These are phyloP conservation scores for Poecile atricapillus DNA, from an alignment of 2,113 vertebrate genomes.

Conservation along the genomic window DNA sequence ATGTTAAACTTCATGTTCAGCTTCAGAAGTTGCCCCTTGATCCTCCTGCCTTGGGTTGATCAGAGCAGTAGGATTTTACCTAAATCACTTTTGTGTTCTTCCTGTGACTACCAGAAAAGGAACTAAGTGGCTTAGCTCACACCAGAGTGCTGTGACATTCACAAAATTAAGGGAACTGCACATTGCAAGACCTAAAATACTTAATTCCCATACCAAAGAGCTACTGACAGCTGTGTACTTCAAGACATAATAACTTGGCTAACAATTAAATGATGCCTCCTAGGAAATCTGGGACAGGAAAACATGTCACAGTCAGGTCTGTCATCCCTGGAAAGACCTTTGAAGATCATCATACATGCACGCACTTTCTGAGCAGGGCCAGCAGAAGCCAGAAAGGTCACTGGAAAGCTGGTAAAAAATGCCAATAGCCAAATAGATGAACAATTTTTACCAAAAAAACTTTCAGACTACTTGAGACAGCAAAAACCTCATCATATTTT, in stretches of 20 bases:
- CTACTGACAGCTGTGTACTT: conserved; percentile 10
- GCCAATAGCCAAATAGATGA: background rate
- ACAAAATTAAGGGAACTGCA: conserved; percentile 42
- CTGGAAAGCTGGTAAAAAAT: background rate
- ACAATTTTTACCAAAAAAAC: background rate
- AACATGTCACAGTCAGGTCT: background rate
- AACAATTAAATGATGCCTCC: conserved; percentile 10
- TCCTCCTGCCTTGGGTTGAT: background rate
- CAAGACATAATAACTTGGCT: background rate
- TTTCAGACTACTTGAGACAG: background rate
- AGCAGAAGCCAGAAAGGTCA: background rate
- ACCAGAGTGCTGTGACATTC: background rate
- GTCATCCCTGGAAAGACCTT: background rate
- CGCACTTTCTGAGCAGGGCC: background rate
- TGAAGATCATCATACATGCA: background rate
- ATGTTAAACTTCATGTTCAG: background rate
- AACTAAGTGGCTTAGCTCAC: background rate
- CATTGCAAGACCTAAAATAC: conserved; percentile 32
- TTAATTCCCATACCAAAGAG: background rate
- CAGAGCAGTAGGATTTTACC: background rate
- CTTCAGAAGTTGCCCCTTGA: background rate
- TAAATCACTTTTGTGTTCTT: background rate
- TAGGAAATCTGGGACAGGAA: background rate
- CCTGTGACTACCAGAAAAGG: background rate
- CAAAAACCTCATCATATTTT: background rate